A percentile compares a stretch with the other conserved stretches of the same genome.
Evolutionary conservation across 1,140 invertebrate species (phyloP).

Genomic region (Stenopsyche tienmushanensis): DNA sequence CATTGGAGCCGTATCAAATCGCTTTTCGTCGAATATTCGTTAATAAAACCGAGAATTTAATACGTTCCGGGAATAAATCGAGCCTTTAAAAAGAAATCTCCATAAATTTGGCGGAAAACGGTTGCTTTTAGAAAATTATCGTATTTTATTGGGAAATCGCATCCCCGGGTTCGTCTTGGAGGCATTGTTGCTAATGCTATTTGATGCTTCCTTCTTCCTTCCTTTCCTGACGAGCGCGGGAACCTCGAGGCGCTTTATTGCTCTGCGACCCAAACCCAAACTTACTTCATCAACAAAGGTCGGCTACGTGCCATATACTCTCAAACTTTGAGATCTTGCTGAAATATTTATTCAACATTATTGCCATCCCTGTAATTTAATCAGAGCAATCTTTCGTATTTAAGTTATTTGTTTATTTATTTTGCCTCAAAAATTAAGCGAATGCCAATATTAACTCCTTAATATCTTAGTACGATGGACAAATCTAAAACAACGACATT

Average conservation of each 20-base stretch:
- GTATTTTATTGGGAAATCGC: not conserved
- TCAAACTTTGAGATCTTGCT: not conserved
- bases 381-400: no score
- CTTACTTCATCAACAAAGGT: constrained; percentile 19
- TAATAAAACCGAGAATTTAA: no score
- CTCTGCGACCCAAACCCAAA: constrained; percentile 1
- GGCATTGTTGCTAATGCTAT: constrained; percentile 16
- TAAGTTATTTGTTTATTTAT: no score
- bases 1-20: not conserved
- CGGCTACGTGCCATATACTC: not conserved
- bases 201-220: constrained; percentile 19
- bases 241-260: constrained; percentile 12
- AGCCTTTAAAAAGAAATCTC: not conserved
- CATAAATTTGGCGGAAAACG: not conserved
- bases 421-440: no score
- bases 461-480: no score
- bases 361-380: no score
- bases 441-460: no score
- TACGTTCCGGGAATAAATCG: not conserved
- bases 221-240: constrained; percentile 11
- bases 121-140: not conserved
- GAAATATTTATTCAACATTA: not conserved
- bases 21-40: no score
- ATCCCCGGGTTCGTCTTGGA: not conserved
- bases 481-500: no score